Base-by-base conservation (phyloP, 2,113 vertebrate species). In the Colaptes auratus region DNA sequence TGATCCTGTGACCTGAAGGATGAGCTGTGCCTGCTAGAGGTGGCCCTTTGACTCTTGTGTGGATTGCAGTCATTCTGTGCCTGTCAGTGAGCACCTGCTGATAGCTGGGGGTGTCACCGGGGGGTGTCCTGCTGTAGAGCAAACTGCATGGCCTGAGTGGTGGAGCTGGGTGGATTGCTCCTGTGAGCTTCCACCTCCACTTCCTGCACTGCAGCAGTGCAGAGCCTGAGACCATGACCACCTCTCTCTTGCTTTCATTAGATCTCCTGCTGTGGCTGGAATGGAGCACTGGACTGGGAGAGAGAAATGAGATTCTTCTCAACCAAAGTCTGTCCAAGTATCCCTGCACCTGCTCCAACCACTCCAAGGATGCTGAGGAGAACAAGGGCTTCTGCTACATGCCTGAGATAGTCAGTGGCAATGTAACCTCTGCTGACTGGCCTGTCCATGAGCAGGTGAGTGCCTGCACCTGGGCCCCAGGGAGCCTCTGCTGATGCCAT, bases 231-330 rank as follows among this genome's bases (percentile, higher is more conserved):
- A 89, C n/a, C 6, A 0, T 53, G 7, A 35, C 46, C 16, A 46
- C 78, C 31, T 93, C n/a, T 93, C n/a, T 75, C 30, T 3, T 52
- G 50, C 50, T 52, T 52, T 93, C 66, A 19, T 67, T 80, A 97
- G 97, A 59, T 97, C 1, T 3, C 64, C 23, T 99, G 99, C 97
- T 99, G 99, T n/a, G 99, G 99, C 73, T 99, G 99, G 99, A 91
- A 0, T 28, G 91, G 96, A 50, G 95, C 56, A 10, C 9, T 44
- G 14, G 98, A 99, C 96, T 99, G 99, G 99, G 95, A 61, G 0
- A n/a, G n/a, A 60, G 44, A 0, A 99, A 99, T 80, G 3, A 19
- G 1, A 36, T 97, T 36, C 96, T 99, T 65, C 73, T 50, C 61
- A 98, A 97, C 79, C 96, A 19, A 79, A 97, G 97, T 7, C 59